These are phyloP conservation scores for silkworm (Bombyx mori) DNA, from an alignment of 1,140 invertebrate genomes.

Conservation along the genomic window ASM3026992v2 NC_085130.1:5717001-5717500, in stretches of 20 bases:
- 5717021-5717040: constrained; percentile 52
- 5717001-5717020: constrained; percentile 13
- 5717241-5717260: constrained; percentile 25
- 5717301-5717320: constrained; percentile 64
- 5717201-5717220: constrained; percentile 34
- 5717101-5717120: constrained; percentile 9
- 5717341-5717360: constrained; percentile 12
- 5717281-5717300: constrained; percentile 57
- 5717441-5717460: constrained; percentile 39
- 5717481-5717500: constrained; percentile 22
- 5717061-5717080: constrained; percentile 63
- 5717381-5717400: constrained; percentile 13
- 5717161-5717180: constrained; percentile 29
- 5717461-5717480: constrained; percentile 26
- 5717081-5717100: constrained; percentile 29
- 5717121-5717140: constrained; percentile 15
- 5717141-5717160: constrained; percentile 34
- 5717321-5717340: constrained; percentile 23
- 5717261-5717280: constrained; percentile 23
- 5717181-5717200: constrained; percentile 32
- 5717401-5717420: constrained; percentile 16
- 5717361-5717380: constrained; percentile 6
- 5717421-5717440: constrained; percentile 42
- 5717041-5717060: constrained; percentile 65
- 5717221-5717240: constrained; percentile 27